Base-by-base conservation (phyloP, 1,140 invertebrate genomes). In the Drosophila micromelanica region DNA sequence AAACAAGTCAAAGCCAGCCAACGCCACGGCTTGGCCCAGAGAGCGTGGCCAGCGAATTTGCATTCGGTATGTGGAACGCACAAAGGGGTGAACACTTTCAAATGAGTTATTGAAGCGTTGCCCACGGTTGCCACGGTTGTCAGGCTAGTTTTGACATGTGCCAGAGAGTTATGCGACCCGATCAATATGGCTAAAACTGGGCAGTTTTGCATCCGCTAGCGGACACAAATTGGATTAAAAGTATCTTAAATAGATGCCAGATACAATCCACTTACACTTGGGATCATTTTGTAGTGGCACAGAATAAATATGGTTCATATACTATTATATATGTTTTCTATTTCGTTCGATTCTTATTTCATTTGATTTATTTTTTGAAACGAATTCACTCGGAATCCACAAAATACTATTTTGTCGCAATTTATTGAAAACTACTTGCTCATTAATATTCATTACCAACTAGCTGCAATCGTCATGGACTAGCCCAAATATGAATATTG, bases 1-100 rank as follows among this genome's bases (percentile, higher is more conserved):
- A 87, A 87, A 59, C 82, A 87, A n/a, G 81, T 63, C 65, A 54
- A 43, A 45, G 49, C 32, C 30, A 61, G 45, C 20, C 7, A 51
- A 23, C 23, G 23, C 23, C 23, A 5, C 23, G 23, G n/a, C 38
- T 11, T 32, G 42, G 37, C 60, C 20, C 40, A 63, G 57, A 42
- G 59, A 70, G 54, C 49, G 43, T 56, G 65, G 27, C 55, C 40
- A 38, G 42, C 13, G 32, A 30, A 69, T 73, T 73, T 60, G 55
- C 71, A 73, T 61, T 73, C 48, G 57, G 54, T 48, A 71, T 63
- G 60, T 48, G 51, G 60, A 35, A 54, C 70, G 13, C 43, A 68
- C 20, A 62, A 73, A 64, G 48, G 63, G 63, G 63, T 62, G 43
- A 63, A 46, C 54, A 49, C 43, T 55, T 48, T 57, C 27, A 54